phyloP scores from a whole-genome alignment of 2,888 invertebrate species.

The Gari tellinella region DNA sequence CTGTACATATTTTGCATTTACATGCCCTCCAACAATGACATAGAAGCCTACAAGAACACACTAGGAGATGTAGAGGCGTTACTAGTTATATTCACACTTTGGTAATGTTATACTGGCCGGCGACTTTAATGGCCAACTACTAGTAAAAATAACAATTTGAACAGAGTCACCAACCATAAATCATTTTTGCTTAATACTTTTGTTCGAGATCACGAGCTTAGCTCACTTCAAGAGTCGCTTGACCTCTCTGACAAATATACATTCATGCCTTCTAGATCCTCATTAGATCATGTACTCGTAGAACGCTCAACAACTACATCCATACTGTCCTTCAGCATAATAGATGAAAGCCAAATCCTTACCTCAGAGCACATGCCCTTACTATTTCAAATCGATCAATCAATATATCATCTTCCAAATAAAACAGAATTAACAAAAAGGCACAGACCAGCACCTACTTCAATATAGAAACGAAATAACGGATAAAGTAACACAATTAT shows the following conservation, averaged over 20 bases:
- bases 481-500: no score
- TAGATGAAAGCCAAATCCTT: background rate
- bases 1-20: slow-evolving; percentile 1
- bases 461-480: no score
- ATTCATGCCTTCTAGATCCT: background rate
- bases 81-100: background rate
- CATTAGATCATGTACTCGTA: background rate
- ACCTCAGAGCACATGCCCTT: background rate
- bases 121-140: background rate
- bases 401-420: no score
- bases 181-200: no score
- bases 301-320: background rate
- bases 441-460: no score
- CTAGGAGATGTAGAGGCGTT: background rate
- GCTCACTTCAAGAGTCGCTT: background rate
- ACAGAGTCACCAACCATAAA: no score
- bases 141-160: no score
- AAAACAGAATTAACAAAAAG: no score
- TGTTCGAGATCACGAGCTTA: no score
- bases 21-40: slow-evolving; percentile 8
- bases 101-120: background rate
- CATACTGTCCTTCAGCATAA: background rate
- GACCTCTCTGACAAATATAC: background rate
- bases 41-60: background rate
- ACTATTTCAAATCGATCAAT: no score